These are phyloP conservation scores for Lepilemur ruficaudatus DNA, from an alignment of 2,797 vertebrate genomes.

Conservation along the genomic window DNA sequence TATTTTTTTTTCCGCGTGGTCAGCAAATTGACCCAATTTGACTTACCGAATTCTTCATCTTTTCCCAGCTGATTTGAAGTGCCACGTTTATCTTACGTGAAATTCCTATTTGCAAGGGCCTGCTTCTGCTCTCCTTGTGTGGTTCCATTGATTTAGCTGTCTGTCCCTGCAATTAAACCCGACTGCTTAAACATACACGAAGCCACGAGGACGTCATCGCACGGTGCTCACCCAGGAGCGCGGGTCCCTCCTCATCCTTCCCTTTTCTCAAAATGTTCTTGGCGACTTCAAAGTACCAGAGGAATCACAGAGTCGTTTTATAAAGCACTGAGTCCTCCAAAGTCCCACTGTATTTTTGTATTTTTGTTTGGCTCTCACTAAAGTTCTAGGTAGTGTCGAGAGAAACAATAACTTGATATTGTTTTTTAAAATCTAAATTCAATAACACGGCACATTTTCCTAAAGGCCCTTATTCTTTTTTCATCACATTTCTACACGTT, in stretches of 20 bases:
- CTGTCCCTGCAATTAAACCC: neutral
- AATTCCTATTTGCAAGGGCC: constrained; percentile 25
- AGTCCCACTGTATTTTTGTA: neutral
- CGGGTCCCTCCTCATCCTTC: too few relatives aligned
- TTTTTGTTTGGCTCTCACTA: neutral
- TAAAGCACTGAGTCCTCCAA: neutral
- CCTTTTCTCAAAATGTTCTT: neutral
- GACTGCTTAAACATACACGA: neutral
- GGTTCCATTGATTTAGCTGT: constrained; percentile 14
- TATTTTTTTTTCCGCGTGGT: neutral
- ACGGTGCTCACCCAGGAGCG: rapidly evolving
- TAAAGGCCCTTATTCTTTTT: neutral
- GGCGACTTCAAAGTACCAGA: neutral
- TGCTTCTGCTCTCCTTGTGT: constrained; percentile 6
- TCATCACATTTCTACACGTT: neutral
- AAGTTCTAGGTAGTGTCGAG: neutral
- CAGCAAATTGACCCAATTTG: constrained; percentile 36
- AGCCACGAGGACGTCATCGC: rapidly evolving
- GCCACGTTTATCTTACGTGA: constrained; percentile 3
- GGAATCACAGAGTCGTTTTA: neutral
- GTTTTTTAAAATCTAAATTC: neutral
- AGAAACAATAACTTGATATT: neutral
- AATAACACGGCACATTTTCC: neutral
- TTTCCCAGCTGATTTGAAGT: constrained; percentile 30
- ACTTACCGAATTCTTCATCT: constrained; percentile 24